phyloP scores from a whole-genome alignment of 2,797 vertebrate species.

The Hyperoplus immaculatus region DNA sequence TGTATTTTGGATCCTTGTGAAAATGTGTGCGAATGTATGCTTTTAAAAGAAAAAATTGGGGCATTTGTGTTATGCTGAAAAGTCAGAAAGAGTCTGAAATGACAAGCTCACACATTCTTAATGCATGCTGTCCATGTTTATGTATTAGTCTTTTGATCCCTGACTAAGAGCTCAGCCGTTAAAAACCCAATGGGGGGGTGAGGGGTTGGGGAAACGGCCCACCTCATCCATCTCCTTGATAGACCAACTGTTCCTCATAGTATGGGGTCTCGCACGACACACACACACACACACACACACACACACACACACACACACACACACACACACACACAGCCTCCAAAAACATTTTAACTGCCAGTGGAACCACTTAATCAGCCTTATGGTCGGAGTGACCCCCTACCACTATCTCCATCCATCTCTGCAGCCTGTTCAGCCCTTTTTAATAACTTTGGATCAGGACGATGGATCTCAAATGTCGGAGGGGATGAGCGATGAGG shows the following conservation, averaged over 20 bases:
- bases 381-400: constrained; percentile 66
- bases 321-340: constrained; percentile 12
- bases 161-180: constrained; percentile 49
- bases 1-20: not conserved
- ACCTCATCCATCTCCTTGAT: constrained; percentile 69
- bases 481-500: constrained; percentile 41
- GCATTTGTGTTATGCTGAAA: not conserved
- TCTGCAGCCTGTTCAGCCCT: constrained; percentile 23
- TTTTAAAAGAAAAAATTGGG: no score
- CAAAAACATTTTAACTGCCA: constrained; percentile 47
- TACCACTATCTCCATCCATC: constrained; percentile 57
- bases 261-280: constrained; percentile 37
- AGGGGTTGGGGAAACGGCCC: constrained; percentile 22
- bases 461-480: constrained; percentile 43
- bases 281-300: constrained; percentile 18
- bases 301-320: constrained; percentile 20
- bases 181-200: constrained; percentile 22
- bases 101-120: not conserved
- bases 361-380: constrained; percentile 73
- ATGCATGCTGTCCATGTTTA: not conserved
- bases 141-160: constrained; percentile 31
- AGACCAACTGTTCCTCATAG: constrained; percentile 73
- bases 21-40: constrained; percentile 14
- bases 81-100: not conserved
- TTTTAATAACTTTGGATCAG: constrained; percentile 63